Conservation (phyloP, 2,113 vertebrate species). For the Myotis lucifugus region DNA sequence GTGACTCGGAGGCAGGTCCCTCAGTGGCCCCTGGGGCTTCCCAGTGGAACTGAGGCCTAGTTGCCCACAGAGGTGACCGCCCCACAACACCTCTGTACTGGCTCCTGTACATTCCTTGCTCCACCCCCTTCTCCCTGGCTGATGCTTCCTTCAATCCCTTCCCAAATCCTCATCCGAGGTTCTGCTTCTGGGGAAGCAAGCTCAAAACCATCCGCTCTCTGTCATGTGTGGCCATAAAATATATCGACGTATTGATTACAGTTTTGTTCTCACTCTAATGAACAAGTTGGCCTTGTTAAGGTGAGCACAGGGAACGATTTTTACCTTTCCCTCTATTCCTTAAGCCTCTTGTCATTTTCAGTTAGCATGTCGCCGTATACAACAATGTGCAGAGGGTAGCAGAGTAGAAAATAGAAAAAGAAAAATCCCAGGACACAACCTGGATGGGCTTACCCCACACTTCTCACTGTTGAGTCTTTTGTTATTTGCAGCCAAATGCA, state of each 20-base stretch:
- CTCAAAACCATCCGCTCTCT: neutral
- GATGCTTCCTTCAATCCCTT: neutral
- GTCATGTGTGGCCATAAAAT: neutral
- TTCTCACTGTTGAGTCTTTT: neutral
- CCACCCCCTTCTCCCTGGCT: no score
- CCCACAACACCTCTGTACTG: neutral
- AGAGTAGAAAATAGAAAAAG: neutral
- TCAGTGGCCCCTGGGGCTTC: neutral
- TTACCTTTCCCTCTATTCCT: neutral
- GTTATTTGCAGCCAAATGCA: neutral
- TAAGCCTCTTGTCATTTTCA: neutral
- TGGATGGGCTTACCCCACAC: neutral
- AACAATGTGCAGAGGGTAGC: neutral
- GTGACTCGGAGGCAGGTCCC: neutral
- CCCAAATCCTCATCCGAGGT: neutral
- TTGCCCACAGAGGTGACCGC: no score
- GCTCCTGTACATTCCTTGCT: neutral
- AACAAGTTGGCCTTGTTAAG: constrained; percentile 11
- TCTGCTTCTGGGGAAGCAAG: neutral
- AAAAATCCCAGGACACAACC: neutral
- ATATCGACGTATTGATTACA: neutral
- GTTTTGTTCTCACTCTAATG: neutral
- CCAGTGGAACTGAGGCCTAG: neutral
- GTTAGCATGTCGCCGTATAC: neutral
- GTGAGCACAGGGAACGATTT: neutral